These are phyloP conservation scores for Lemur catta DNA, from an alignment of 2,797 vertebrate genomes.

Conservation along the genomic window DNA sequence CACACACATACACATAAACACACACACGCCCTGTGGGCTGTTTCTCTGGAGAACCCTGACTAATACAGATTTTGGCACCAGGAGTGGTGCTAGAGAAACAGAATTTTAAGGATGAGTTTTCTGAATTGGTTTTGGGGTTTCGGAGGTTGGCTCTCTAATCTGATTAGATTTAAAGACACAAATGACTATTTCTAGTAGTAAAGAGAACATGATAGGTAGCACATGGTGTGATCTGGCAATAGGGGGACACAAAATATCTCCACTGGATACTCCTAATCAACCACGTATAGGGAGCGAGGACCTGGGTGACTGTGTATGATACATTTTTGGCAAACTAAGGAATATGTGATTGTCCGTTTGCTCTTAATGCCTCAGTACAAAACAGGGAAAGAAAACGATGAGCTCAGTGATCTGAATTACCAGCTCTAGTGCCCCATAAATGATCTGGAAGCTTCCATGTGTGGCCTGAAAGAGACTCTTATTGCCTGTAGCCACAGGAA, in stretches of 20 bases:
- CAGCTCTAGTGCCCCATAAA: not conserved
- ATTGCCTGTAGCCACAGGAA: not conserved
- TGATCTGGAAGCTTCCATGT: not conserved
- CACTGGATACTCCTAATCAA: not conserved
- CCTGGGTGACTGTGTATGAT: not conserved
- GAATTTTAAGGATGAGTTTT: not conserved
- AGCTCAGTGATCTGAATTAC: not conserved
- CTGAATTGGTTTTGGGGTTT: not conserved
- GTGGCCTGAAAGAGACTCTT: not conserved
- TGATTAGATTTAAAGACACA: not conserved
- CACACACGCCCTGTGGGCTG: not conserved
- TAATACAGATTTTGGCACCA: not conserved
- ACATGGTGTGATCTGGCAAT: not conserved
- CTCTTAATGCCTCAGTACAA: not conserved
- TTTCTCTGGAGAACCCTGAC: not conserved
- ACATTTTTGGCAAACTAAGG: not conserved
- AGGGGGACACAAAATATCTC: not conserved
- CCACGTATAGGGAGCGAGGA: not conserved
- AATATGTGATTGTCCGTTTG: not conserved
- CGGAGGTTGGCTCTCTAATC: not conserved
- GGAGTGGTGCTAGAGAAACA: not conserved
- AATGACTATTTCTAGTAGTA: not conserved
- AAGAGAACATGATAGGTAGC: not conserved
- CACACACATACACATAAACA: not conserved
- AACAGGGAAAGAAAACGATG: not conserved